Percentiles rank a stretch among this genome's conserved stretches.
phyloP scores from a whole-genome alignment of 2,113 vertebrate species.

The Cyrtonyx montezumae region DNA sequence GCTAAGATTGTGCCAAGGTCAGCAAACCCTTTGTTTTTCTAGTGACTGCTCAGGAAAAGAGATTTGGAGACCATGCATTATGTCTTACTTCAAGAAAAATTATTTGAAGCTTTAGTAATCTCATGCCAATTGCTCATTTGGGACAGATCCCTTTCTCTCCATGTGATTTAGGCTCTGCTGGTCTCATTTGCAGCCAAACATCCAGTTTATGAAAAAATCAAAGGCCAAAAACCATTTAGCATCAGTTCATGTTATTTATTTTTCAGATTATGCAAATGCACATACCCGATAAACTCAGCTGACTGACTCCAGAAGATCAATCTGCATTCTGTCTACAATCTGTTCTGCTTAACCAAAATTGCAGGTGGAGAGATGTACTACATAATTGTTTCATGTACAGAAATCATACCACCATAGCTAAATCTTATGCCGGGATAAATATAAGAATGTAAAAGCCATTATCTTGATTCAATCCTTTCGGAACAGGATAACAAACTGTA shows the following conservation, averaged over 20 bases:
- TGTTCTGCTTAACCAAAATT: background rate
- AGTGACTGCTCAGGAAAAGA: slow-evolving; percentile 19
- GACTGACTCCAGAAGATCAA: background rate
- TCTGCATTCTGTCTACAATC: background rate
- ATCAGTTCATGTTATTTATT: slow-evolving; percentile 56
- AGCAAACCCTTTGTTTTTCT: slow-evolving; percentile 30
- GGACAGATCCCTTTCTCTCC: slow-evolving; percentile 16
- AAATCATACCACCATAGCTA: background rate
- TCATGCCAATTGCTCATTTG: slow-evolving; percentile 31
- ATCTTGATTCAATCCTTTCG: background rate
- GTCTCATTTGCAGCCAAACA: slow-evolving; percentile 22
- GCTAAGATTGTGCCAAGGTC: slow-evolving; percentile 36
- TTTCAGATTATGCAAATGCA: background rate
- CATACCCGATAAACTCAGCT: slow-evolving; percentile 11
- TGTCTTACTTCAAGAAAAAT: slow-evolving; percentile 42
- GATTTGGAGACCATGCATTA: background rate
- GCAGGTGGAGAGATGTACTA: background rate
- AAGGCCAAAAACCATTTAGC: slow-evolving; percentile 43
- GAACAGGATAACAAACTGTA: background rate
- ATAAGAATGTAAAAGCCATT: background rate
- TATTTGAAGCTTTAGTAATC: slow-evolving; percentile 17
- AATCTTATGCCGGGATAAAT: background rate
- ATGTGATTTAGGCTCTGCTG: background rate
- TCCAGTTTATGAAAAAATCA: slow-evolving; percentile 16
- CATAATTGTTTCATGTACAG: background rate